Evolutionary conservation across 2,113 vertebrate species (phyloP), one percentile per base, ranked within the genome.

Genomic region (Corythornis cristatus): DNA sequence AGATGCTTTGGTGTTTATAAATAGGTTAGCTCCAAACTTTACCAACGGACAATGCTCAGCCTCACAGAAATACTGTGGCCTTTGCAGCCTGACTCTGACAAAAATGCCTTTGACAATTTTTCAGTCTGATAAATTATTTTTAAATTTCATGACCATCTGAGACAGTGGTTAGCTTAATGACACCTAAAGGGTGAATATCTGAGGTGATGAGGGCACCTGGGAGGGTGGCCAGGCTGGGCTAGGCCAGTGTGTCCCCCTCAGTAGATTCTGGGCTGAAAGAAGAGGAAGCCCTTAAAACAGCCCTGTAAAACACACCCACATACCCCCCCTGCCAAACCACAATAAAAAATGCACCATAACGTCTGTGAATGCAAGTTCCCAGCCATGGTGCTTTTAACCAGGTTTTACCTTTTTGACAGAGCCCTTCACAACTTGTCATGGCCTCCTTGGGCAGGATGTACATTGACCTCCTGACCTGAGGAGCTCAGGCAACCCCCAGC

Each of bases 401-500:
- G 6, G 48, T 54, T 65, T 60, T 45, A 65, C 54, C 26, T 60
- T 33, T 37, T 5, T 28, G 40, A 33, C 50, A 7, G 20, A 60
- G 40, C 26, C 29, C 26, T 14, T 60, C 20, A 17, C 1, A 7
- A 56, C 40, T 18, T 28, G 31, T 22, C 26, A 35, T 0, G 1
- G 42, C 16, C 25, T 57, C 35, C 72, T 77, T 28, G 2, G 64
- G 31, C 17, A 7, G 42, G 33, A 70, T 2, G 40, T 10, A 33
- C 1, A 0, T 21, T 7, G 21, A 0, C 46, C 1, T 3, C 22
- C 28, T 1, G 5, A 17, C 25, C 43, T 4, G 45, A 61, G 35
- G 8, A 40, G n/a, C 48, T n/a, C 5, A 33, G 15, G 43, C 54
- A 64, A 50, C 40, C 43, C 23, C 3, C 42, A 40, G 40, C 14